A percentile compares a stretch with the other conserved stretches of the same genome.
These are phyloP conservation scores for Phalera bucephala DNA, from an alignment of 2,888 invertebrate genomes.

Conservation along the genomic window DNA sequence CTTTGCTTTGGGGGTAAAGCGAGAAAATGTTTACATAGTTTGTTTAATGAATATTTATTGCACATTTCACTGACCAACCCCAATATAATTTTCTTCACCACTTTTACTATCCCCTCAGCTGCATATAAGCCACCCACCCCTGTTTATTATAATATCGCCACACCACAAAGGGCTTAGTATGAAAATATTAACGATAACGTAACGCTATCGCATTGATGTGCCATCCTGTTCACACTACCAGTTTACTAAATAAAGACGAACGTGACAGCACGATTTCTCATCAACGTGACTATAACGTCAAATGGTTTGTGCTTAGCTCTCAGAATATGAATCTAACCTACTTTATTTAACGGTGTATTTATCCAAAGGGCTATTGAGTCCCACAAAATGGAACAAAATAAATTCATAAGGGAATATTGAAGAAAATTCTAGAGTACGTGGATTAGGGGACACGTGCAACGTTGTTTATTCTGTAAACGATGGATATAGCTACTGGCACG, in stretches of 20 bases:
- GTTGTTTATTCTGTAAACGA: background rate
- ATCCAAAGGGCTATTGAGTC: slow-evolving; percentile 36
- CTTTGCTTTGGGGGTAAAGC: no score
- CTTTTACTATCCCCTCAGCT: slow-evolving; percentile 15
- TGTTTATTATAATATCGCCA: slow-evolving; percentile 41
- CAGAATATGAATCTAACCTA: slow-evolving; percentile 51
- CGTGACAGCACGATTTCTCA: no score
- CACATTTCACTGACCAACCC: slow-evolving; percentile 3
- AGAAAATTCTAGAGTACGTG: background rate
- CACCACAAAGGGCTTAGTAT: no score
- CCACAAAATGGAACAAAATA: slow-evolving; percentile 19
- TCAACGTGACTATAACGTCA: no score
- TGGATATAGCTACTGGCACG: no score
- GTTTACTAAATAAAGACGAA: no score
- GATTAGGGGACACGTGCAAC: background rate
- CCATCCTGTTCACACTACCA: no score
- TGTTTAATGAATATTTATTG: background rate
- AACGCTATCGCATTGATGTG: no score
- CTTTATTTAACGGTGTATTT: slow-evolving; percentile 54
- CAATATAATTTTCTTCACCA: slow-evolving; percentile 8
- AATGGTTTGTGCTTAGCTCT: no score
- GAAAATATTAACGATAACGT: no score
- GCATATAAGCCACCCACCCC: slow-evolving; percentile 39
- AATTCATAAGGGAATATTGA: slow-evolving; percentile 15
- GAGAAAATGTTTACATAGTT: no score